phyloP scores from a whole-genome alignment of 92 coral and sea anemone species.

The Palythoa caribaeorum region DNA sequence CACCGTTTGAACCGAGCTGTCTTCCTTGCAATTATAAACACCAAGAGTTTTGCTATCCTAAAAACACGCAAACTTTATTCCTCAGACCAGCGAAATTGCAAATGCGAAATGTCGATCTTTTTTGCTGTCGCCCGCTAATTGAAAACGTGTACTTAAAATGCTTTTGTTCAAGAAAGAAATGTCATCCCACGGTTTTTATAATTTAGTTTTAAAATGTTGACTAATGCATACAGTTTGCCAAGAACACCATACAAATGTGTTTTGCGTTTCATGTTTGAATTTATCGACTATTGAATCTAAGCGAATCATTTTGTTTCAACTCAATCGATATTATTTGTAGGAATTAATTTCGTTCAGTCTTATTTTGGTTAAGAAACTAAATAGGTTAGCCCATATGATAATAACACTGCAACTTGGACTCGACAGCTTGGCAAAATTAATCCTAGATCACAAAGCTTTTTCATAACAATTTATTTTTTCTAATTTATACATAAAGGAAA shows the following conservation, averaged over 20 bases:
- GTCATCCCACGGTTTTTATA: not conserved
- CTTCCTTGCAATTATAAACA: slow-evolving; percentile 38
- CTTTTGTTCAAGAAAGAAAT: not conserved
- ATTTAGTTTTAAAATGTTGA: slow-evolving; percentile 3
- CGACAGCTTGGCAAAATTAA: not conserved
- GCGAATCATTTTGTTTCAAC: not conserved
- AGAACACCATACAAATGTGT: not conserved
- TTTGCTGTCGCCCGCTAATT: slow-evolving; percentile 35
- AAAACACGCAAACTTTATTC: slow-evolving; percentile 31
- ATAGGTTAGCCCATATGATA: slow-evolving; percentile 2
- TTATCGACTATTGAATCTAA: not conserved
- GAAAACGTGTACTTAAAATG: slow-evolving; percentile 24
- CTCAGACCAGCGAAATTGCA: not conserved
- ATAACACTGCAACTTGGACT: not conserved
- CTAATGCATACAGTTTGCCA: not conserved
- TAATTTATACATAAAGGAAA: slow-evolving; percentile 45
- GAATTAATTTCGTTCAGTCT: slow-evolving; percentile 1
- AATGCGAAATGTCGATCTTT: slow-evolving; percentile 4
- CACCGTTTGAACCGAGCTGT: slow-evolving; percentile 28
- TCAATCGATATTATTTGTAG: not conserved
- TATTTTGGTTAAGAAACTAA: slow-evolving; percentile 37
- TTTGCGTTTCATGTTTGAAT: not conserved
- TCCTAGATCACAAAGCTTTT: slow-evolving; percentile 42
- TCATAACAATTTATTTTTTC: slow-evolving; percentile 35
- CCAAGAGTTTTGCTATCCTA: not conserved